A percentile compares a stretch with the other conserved stretches of the same genome.
These are phyloP conservation scores for Graptemys geographica DNA, from an alignment of 2,797 vertebrate genomes.

Conservation along the genomic window DNA sequence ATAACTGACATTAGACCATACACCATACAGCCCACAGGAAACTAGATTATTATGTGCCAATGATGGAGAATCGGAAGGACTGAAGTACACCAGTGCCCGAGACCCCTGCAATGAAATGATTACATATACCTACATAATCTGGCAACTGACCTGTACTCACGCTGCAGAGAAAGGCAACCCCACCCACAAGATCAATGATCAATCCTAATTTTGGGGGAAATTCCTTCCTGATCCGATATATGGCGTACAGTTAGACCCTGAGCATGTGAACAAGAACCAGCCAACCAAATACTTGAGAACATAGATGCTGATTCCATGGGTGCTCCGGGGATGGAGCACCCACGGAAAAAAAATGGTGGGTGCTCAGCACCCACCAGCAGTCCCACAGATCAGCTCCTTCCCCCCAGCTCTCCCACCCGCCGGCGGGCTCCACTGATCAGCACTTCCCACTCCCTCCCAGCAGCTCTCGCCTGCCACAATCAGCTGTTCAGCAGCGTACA, in stretches of 20 bases:
- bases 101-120: background rate
- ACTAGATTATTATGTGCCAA: background rate
- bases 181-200: background rate
- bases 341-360: no score
- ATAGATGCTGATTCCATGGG: no score
- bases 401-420: no score
- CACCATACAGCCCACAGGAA: background rate
- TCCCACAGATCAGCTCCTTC: no score
- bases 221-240: background rate
- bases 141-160: background rate
- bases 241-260: background rate
- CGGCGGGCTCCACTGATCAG: no score
- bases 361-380: no score
- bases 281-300: background rate
- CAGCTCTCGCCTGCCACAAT: no score
- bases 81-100: background rate
- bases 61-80: background rate
- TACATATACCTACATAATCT: background rate
- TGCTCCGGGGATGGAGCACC: no score
- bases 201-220: background rate
- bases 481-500: no score
- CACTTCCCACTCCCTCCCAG: no score
- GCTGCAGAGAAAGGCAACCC: no score
- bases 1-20: background rate
- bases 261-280: background rate